Evolutionary conservation across 2,113 vertebrate species (phyloP).

Genomic region (Silurus glanis): DNA sequence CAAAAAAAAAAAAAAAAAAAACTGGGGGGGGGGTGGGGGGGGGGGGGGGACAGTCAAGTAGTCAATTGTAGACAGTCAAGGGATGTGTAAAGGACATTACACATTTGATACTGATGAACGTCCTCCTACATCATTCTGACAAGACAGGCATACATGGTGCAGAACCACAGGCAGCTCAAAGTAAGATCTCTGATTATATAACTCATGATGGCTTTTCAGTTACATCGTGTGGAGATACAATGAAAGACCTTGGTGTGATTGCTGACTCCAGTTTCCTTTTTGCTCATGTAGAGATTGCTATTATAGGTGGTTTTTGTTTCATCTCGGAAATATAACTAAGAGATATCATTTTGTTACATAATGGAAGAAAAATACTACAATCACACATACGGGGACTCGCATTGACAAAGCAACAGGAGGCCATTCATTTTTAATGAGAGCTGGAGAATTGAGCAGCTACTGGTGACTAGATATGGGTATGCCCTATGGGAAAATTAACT

Average conservation of each 20-base stretch:
- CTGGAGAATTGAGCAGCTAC: too few relatives aligned
- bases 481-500: too few relatives aligned
- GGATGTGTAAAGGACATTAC: not conserved
- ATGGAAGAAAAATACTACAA: not conserved
- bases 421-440: too few relatives aligned
- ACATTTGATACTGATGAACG: not conserved
- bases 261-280: not conserved
- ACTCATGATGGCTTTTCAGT: not conserved
- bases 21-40: too few relatives aligned
- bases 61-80: too few relatives aligned
- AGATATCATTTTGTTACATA: not conserved
- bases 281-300: not conserved
- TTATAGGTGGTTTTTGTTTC: not conserved
- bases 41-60: too few relatives aligned
- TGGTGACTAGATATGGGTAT: too few relatives aligned
- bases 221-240: not conserved
- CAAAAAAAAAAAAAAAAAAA: not conserved
- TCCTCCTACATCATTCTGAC: not conserved
- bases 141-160: not conserved
- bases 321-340: not conserved
- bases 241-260: not conserved
- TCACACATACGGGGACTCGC: too few relatives aligned
- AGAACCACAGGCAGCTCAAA: not conserved
- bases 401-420: too few relatives aligned
- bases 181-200: not conserved